Percentiles rank a stretch among this genome's conserved stretches.
Evolutionary conservation across 2,797 vertebrate species (phyloP).

Genomic region (Hypotaenidia philippensis): DNA sequence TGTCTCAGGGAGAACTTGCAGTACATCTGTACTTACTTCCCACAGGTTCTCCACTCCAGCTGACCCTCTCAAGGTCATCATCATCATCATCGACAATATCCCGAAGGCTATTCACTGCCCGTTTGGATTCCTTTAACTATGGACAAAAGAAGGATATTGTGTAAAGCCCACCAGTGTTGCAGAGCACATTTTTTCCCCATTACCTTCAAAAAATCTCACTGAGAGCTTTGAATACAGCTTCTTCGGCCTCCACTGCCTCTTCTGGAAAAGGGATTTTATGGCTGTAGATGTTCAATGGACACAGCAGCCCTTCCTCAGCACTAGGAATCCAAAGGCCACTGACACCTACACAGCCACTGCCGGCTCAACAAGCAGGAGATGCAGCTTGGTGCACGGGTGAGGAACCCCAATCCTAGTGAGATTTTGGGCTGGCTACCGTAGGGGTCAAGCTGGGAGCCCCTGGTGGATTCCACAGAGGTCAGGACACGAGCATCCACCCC

Average conservation of each 20-base stretch:
- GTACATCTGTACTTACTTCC: slow-evolving; percentile 87
- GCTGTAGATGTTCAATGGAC: background rate
- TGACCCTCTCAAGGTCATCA: slow-evolving; percentile 91
- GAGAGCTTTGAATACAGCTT: background rate
- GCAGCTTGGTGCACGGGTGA: accelerated
- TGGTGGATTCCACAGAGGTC: accelerated
- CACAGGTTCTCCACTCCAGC: slow-evolving; percentile 94
- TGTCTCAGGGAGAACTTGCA: background rate
- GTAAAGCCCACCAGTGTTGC: background rate
- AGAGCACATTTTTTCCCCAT: background rate
- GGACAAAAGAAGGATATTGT: background rate
- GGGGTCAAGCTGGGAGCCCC: background rate
- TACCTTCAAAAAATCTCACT: background rate
- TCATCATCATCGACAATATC: slow-evolving; percentile 84
- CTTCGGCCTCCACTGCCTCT: background rate
- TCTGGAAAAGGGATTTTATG: accelerated
- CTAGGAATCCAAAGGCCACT: background rate
- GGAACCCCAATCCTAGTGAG: background rate
- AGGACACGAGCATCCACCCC: background rate
- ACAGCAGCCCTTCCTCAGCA: background rate
- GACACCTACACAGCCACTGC: background rate
- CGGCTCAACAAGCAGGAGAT: background rate
- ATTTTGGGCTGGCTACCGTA: accelerated
- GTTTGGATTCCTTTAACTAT: slow-evolving; percentile 93
- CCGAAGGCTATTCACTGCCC: slow-evolving; percentile 91